phyloP scores from a whole-genome alignment of 1,140 invertebrate genomes.

The Euglossa dilemma region DNA sequence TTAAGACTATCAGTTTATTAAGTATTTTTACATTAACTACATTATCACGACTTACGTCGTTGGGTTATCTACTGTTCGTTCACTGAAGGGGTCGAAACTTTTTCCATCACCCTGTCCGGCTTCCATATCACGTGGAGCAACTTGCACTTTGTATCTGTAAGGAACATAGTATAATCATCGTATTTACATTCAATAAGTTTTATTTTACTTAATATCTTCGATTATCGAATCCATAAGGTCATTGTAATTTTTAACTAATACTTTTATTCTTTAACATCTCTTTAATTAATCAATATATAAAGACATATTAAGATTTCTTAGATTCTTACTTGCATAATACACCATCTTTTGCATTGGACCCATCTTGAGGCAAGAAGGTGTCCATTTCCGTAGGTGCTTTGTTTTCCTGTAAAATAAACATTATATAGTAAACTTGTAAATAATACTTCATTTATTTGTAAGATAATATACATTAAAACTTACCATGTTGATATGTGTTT shows the following conservation, averaged over 20 bases:
- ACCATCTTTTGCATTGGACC: slow-evolving; percentile 80
- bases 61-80: slow-evolving; percentile 88
- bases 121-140: slow-evolving; percentile 81
- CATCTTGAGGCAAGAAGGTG: slow-evolving; percentile 86
- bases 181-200: neutral
- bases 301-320: neutral
- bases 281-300: neutral
- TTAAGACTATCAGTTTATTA: neutral
- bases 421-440: neutral
- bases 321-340: slow-evolving; percentile 75
- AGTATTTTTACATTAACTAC: neutral
- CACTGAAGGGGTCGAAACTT: slow-evolving; percentile 88
- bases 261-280: too few relatives aligned
- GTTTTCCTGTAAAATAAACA: slow-evolving; percentile 55
- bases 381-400: slow-evolving; percentile 84
- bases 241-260: neutral
- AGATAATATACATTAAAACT: neutral
- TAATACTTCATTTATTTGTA: neutral
- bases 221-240: neutral
- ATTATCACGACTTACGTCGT: slow-evolving; percentile 87
- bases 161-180: slow-evolving; percentile 50
- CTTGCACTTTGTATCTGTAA: slow-evolving; percentile 86
- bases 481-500: slow-evolving; percentile 29
- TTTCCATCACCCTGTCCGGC: slow-evolving; percentile 80
- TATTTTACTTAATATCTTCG: neutral